phyloP scores from a whole-genome alignment of 2,888 invertebrate genomes.

The Heliconius ethilla region DNA sequence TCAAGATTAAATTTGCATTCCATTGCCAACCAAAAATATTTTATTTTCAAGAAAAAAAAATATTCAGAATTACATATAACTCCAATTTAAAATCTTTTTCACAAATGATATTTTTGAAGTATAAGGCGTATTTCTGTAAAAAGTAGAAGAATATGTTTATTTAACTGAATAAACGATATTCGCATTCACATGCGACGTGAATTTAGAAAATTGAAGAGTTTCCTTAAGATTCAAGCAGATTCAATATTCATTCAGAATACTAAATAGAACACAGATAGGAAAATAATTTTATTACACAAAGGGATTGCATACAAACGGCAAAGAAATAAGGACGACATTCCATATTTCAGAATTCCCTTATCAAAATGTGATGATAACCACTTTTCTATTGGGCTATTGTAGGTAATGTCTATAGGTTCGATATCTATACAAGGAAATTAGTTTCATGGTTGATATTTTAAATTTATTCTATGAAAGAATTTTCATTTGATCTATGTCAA shows the following conservation, averaged over 20 bases:
- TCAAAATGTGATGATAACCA: neutral
- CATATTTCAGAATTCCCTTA: conserved; percentile 12
- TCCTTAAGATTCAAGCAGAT: conserved; percentile 4
- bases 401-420: too few relatives aligned
- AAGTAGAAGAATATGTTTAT: neutral
- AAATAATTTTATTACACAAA: conserved; percentile 24
- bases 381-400: too few relatives aligned
- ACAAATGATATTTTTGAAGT: neutral
- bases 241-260: neutral
- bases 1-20: too few relatives aligned
- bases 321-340: conserved; percentile 26
- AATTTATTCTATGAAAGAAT: too few relatives aligned
- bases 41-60: too few relatives aligned
- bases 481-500: too few relatives aligned
- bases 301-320: conserved; percentile 25
- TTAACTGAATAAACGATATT: neutral
- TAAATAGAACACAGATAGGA: conserved; percentile 10
- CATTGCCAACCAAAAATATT: too few relatives aligned
- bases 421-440: too few relatives aligned
- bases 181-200: conserved; percentile 9
- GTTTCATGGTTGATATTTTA: too few relatives aligned
- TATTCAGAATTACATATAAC: neutral
- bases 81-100: conserved; percentile 1
- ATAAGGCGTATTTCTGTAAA: conserved; percentile 1
- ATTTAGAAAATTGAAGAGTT: conserved; percentile 8